Evolutionary conservation across 2,797 vertebrate species (phyloP), one percentile per base, ranked within the genome.

Genomic region (Artibeus lituratus): DNA sequence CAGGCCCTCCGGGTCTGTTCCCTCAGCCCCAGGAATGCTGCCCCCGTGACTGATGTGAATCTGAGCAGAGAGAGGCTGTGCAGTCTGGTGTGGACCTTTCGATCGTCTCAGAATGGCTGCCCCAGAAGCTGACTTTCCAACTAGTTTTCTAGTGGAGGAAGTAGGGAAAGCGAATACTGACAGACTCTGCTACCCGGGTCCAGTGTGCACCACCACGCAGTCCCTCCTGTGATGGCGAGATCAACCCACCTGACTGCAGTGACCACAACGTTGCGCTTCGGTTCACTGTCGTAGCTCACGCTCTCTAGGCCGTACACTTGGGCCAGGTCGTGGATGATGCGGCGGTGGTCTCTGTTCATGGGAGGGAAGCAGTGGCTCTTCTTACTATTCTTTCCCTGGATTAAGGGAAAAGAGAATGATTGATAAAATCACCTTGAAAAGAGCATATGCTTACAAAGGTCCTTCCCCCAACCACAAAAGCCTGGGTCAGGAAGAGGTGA

Each of bases 251-350:
- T 99, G 85, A 99, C 90, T 19, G 99, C 99, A 0, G 99, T 99
- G 98, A 99, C 98, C 94, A 99, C 99, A 44, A 99, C 99, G 14
- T 99, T 99, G 94, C 99, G 99, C 96, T 99, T 99, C 59, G 99
- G 99, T 96, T 99, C 99, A 53, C 98, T 99, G 98, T 99, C 99
- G 44, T 99, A 99, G 99, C 99, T 99, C 98, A 99, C 98, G 37
- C 99, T 99, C 97, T 99, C 99, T 94, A 99, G 98, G 87, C 98
- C 98, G 24, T 99, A 99, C 24, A 98, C 99, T 93, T 99, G 99
- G 55, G 99, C 99, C 96, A 99, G 98, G 89, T 99, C 99, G 10
- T 99, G 99, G 98, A 99, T 99, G 98, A 99, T 98, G 97, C 99
- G 99, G 59, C 99, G 99, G 95, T 99, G 99, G 86, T 99, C 99